Conservation (phyloP, 1,140 invertebrate genomes). For the Aphelinus atriplicis region DNA sequence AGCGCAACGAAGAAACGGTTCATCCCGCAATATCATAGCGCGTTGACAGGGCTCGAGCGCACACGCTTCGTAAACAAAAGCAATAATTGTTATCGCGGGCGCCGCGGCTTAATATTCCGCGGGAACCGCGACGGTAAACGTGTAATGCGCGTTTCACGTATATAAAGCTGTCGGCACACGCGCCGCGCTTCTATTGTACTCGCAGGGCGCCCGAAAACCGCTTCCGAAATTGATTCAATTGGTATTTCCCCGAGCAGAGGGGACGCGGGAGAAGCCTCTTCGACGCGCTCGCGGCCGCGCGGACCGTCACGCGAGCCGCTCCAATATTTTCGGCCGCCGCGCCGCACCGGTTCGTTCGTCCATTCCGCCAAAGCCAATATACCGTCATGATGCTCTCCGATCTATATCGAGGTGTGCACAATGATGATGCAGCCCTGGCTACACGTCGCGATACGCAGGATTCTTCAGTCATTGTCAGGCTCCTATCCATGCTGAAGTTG, state of each 20-base stretch:
- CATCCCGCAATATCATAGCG: no score
- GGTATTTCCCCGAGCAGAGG: constrained; percentile 44
- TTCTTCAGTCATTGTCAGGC: no score
- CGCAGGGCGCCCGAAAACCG: constrained; percentile 48
- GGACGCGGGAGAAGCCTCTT: constrained; percentile 37
- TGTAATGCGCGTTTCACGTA: constrained; percentile 43
- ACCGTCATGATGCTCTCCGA: no score
- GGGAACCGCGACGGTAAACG: background rate
- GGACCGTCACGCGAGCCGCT: constrained; percentile 9
- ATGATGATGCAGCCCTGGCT: no score
- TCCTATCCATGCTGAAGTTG: no score
- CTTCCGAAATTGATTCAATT: constrained; percentile 54
- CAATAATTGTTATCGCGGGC: constrained; percentile 47
- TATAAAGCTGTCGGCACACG: constrained; percentile 17
- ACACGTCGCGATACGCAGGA: no score
- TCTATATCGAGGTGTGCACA: no score
- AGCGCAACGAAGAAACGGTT: no score
- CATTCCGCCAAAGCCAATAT: no score
- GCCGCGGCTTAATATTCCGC: no score
- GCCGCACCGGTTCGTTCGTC: no score
- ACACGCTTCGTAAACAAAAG: constrained; percentile 8
- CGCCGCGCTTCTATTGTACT: background rate
- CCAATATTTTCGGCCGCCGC: constrained; percentile 42
- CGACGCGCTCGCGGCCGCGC: background rate
- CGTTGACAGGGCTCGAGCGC: background rate